A percentile compares a stretch with the other conserved stretches of the same genome.
Evolutionary conservation across 2,113 vertebrate genomes (phyloP).

Genomic region (Hipposideros armiger): DNA sequence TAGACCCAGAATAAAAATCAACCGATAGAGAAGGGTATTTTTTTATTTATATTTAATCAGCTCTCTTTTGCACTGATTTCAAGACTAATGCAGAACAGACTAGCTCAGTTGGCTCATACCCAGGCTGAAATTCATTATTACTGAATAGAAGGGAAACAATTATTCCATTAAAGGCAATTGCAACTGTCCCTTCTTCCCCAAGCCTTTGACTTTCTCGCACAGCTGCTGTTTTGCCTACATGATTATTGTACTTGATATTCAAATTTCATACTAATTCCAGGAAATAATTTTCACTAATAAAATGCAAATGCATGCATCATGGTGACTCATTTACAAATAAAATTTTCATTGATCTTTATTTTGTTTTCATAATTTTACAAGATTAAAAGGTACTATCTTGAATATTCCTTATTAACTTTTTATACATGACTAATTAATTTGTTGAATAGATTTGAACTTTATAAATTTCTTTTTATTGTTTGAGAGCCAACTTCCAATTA

Average conservation of each 20-base stretch:
- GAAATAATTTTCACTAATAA: conserved; percentile 82
- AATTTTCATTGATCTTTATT: conserved; percentile 81
- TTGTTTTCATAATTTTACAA: conserved; percentile 82
- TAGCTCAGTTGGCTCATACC: not conserved
- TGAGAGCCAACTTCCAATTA: conserved; percentile 82
- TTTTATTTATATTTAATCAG: not conserved
- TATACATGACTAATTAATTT: conserved; percentile 81
- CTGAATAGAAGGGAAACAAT: not conserved
- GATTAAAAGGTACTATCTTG: conserved; percentile 79
- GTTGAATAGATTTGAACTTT: conserved; percentile 74
- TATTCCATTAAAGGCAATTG: not conserved
- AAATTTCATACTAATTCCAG: conserved; percentile 79
- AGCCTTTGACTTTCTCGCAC: not conserved
- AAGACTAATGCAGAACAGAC: not conserved
- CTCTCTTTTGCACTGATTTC: not conserved
- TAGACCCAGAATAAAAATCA: not conserved
- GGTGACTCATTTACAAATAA: conserved; percentile 79
- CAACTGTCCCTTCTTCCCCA: not conserved
- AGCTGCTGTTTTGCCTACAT: conserved; percentile 64
- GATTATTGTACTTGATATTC: conserved; percentile 81
- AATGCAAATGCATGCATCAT: conserved; percentile 85
- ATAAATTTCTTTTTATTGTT: conserved; percentile 76
- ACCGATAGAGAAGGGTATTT: no score
- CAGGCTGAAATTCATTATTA: not conserved
- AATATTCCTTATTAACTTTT: conserved; percentile 84